Conservation (phyloP, 2,797 vertebrate genomes). For the Sarcophilus harrisii region DNA sequence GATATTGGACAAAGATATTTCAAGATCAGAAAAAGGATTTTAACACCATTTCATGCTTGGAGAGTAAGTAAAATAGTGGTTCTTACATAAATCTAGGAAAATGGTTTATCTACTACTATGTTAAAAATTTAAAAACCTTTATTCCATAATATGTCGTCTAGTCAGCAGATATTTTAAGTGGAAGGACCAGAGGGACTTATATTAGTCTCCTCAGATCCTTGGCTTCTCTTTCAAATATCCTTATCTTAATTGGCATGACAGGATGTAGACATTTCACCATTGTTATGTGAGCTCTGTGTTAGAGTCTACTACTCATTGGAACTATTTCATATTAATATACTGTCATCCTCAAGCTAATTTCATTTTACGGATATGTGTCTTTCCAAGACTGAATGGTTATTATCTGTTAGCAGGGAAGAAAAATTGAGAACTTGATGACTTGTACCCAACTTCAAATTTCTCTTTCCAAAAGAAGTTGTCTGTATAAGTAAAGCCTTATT, state of each 20-base stretch:
- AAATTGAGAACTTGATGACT: neutral
- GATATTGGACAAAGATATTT: constrained; percentile 2
- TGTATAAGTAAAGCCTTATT: neutral
- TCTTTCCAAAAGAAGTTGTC: neutral
- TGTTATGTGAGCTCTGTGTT: constrained; percentile 12
- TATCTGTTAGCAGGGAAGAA: neutral
- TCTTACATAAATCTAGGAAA: constrained; percentile 16
- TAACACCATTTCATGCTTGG: neutral
- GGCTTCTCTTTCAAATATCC: constrained; percentile 31
- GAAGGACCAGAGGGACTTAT: neutral
- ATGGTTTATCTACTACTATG: neutral
- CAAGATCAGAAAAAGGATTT: constrained; percentile 37
- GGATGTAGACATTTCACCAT: neutral
- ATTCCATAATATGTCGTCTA: neutral
- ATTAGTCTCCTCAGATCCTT: neutral
- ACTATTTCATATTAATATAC: neutral
- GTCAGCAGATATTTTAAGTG: constrained; percentile 12
- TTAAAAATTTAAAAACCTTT: neutral
- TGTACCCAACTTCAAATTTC: constrained; percentile 35
- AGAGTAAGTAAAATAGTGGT: constrained; percentile 26
- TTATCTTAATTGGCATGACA: constrained; percentile 19
- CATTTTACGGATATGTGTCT: constrained; percentile 11
- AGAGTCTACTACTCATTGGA: neutral
- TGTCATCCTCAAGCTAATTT: neutral
- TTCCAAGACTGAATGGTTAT: neutral